Evolutionary conservation across 1,140 invertebrate genomes (phyloP).

Genomic region (Teleopsis dalmanni): DNA sequence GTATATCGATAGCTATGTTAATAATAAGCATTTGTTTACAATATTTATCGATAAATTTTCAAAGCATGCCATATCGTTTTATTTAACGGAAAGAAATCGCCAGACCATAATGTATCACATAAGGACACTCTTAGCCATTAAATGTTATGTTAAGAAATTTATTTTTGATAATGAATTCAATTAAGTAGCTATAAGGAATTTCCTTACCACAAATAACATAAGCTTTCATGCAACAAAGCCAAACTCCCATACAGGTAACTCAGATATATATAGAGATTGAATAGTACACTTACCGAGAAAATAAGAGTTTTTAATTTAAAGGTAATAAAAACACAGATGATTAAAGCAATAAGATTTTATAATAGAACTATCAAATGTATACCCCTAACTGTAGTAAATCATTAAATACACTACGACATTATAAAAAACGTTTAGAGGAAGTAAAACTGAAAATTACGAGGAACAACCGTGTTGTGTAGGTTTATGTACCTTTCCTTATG

Average conservation of each 20-base stretch:
- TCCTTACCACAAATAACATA: conserved; percentile 5
- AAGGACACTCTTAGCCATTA: conserved; percentile 4
- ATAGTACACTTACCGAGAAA: conserved; percentile 11
- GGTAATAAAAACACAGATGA: conserved; percentile 1
- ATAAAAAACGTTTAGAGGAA: no score
- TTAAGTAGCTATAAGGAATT: conserved; percentile 4
- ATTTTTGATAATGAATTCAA: conserved; percentile 11
- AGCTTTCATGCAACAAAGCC: conserved; percentile 12
- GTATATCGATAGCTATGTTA: conserved; percentile 9
- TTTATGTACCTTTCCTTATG: no score
- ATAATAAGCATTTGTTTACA: conserved; percentile 2
- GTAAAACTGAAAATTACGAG: no score
- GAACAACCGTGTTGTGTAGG: no score
- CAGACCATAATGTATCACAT: conserved; percentile 8
- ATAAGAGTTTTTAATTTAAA: not conserved
- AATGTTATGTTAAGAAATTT: conserved; percentile 4
- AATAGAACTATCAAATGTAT: conserved; percentile 7
- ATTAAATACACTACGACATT: no score
- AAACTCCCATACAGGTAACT: conserved; percentile 12
- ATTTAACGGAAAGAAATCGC: conserved; percentile 6
- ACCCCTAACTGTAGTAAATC: not conserved
- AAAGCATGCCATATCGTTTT: not conserved
- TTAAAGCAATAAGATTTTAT: not conserved
- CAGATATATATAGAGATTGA: conserved; percentile 10
- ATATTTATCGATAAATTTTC: conserved; percentile 14